phyloP scores from a whole-genome alignment of 2,888 invertebrate genomes.

The Watsonalla binaria region DNA sequence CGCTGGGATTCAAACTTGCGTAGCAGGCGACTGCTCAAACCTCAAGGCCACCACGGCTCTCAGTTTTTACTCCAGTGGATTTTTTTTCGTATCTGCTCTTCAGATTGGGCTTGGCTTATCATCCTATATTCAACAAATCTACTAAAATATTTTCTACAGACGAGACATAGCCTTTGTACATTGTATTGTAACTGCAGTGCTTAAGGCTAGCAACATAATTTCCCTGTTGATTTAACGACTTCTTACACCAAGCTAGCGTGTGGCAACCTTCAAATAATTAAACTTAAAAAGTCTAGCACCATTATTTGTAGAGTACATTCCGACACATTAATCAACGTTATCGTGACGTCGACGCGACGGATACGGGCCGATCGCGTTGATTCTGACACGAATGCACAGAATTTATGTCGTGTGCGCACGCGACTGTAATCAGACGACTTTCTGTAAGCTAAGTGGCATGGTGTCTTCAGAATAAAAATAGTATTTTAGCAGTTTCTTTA shows the following conservation, averaged over 20 bases:
- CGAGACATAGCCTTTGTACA: too few species aligned
- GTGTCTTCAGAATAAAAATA: neutral
- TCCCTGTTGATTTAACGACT: too few species aligned
- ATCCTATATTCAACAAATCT: too few species aligned
- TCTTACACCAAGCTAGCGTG: neutral
- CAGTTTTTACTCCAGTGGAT: too few species aligned
- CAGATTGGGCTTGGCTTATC: too few species aligned
- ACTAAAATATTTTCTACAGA: too few species aligned
- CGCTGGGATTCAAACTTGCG: too few species aligned
- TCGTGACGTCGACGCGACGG: constrained; percentile 1
- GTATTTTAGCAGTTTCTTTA: neutral
- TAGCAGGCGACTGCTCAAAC: too few species aligned
- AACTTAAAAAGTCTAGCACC: neutral
- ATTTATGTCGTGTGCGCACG: constrained; percentile 18
- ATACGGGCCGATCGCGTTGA: constrained; percentile 1
- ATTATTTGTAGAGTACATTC: constrained; percentile 13
- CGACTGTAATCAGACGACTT: constrained; percentile 3
- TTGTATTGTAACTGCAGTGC: too few species aligned
- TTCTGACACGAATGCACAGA: constrained; percentile 14
- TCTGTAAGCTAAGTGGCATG: neutral
- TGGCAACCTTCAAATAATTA: neutral
- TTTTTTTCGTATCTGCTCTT: too few species aligned
- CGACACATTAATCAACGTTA: constrained; percentile 23
- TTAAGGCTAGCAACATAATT: too few species aligned
- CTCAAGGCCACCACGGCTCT: too few species aligned